These are phyloP conservation scores for Callopanchax toddi DNA, from an alignment of 2,113 vertebrate genomes.

Conservation along the genomic window DNA sequence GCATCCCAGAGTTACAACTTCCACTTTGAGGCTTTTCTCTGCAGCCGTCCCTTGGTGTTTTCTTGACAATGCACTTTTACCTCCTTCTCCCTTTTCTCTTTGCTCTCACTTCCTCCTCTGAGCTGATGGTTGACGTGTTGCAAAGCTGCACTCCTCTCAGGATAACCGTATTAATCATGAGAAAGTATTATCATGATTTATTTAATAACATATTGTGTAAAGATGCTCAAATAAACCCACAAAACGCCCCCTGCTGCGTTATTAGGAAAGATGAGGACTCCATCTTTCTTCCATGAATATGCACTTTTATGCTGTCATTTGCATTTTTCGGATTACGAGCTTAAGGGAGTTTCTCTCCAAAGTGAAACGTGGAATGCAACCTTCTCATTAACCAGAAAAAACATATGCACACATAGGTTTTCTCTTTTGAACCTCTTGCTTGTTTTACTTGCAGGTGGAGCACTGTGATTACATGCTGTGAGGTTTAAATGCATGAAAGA, in stretches of 20 bases:
- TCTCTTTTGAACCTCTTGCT: slow-evolving; percentile 35
- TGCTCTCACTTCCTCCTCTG: slow-evolving; percentile 3
- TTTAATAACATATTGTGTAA: slow-evolving; percentile 22
- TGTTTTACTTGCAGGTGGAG: slow-evolving; percentile 56
- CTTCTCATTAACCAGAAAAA: slow-evolving; percentile 52
- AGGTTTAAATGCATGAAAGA: slow-evolving; percentile 65
- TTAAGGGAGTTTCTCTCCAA: slow-evolving; percentile 50
- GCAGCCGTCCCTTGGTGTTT: slow-evolving; percentile 48
- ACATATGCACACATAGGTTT: slow-evolving; percentile 8
- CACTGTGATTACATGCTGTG: slow-evolving; percentile 49
- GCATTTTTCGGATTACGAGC: slow-evolving; percentile 52
- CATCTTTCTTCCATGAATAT: slow-evolving; percentile 58
- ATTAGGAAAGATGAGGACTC: slow-evolving; percentile 50
- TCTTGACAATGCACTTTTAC: slow-evolving; percentile 41
- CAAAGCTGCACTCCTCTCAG: slow-evolving; percentile 11
- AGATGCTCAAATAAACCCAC: slow-evolving; percentile 38
- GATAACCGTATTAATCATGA: slow-evolving; percentile 26
- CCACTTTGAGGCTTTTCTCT: slow-evolving; percentile 62
- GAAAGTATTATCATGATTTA: slow-evolving; percentile 33
- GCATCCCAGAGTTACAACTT: slow-evolving; percentile 67
- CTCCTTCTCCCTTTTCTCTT: neutral
- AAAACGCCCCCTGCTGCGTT: slow-evolving; percentile 34
- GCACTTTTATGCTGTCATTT: slow-evolving; percentile 56
- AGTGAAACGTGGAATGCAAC: slow-evolving; percentile 40
- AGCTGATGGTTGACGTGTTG: slow-evolving; percentile 13